phyloP scores from a whole-genome alignment of 1,140 invertebrate genomes.

The Cherax quadricarinatus region DNA sequence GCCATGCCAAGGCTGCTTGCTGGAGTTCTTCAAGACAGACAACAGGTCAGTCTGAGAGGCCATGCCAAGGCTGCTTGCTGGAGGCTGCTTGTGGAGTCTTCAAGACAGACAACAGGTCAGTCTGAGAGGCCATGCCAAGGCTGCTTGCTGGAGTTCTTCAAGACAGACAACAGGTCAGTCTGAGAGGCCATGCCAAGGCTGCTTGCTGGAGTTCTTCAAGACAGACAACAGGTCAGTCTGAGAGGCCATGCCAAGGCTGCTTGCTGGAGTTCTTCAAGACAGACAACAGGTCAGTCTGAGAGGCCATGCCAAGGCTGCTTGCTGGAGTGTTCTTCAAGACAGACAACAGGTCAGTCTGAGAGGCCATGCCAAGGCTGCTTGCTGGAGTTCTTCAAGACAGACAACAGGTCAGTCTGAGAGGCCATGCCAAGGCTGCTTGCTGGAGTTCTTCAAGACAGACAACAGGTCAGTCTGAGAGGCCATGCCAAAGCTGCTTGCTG shows the following conservation, averaged over 20 bases:
- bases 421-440: neutral
- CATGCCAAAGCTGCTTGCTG: no score
- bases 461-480: no score
- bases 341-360: neutral
- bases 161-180: neutral
- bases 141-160: neutral
- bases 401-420: neutral
- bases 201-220: neutral
- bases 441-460: no score
- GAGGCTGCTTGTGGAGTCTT: neutral
- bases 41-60: neutral
- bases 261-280: neutral
- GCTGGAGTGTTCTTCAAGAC: neutral
- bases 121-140: neutral
- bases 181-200: constrained; percentile 1
- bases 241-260: neutral
- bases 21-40: neutral
- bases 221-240: neutral
- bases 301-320: neutral
- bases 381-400: neutral
- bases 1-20: neutral
- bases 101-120: no score
- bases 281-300: no score
- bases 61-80: neutral
- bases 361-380: neutral